Percentiles rank a stretch among this genome's conserved stretches.
Conservation (phyloP, 2,888 invertebrate genomes). For the Pollenia amentaria region DNA sequence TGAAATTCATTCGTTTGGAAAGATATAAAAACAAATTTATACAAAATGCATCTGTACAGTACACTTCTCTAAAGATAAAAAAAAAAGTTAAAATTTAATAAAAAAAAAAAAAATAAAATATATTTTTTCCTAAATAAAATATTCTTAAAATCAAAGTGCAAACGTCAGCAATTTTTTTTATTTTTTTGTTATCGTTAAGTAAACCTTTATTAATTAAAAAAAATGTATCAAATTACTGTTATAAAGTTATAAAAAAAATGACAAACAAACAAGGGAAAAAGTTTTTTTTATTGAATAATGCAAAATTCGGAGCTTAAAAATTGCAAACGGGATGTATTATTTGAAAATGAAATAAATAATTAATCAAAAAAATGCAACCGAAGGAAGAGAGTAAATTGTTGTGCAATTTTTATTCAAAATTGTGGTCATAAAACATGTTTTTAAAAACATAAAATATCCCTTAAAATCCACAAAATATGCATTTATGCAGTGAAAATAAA, state of each 20-base stretch:
- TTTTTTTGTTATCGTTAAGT: not conserved
- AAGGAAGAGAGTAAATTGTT: too few relatives aligned
- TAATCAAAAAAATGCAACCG: too few relatives aligned
- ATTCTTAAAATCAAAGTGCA: slow-evolving; percentile 57
- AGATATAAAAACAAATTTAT: slow-evolving; percentile 67
- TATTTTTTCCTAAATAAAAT: slow-evolving; percentile 1
- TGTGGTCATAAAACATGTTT: too few relatives aligned
- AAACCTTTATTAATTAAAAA: slow-evolving; percentile 24
- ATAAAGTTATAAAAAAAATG: not conserved
- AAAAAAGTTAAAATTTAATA: slow-evolving; percentile 31
- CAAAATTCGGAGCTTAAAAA: not conserved
- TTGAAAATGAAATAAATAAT: too few relatives aligned
- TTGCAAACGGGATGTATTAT: too few relatives aligned
- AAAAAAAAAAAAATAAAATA: slow-evolving; percentile 26
- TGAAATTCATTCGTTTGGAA: slow-evolving; percentile 67
- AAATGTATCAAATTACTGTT: slow-evolving; percentile 45
- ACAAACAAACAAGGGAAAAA: not conserved
- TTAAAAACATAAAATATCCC: too few relatives aligned
- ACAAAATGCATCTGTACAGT: slow-evolving; percentile 43
- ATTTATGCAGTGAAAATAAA: too few relatives aligned
- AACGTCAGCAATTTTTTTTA: slow-evolving; percentile 58
- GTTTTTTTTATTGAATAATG: not conserved
- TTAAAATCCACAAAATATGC: too few relatives aligned
- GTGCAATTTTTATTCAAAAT: too few relatives aligned
- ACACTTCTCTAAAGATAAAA: not conserved